Evolutionary conservation across 30 jellyfish, hydroid and myxozoan species (phyloP), one percentile per base, ranked within the genome.

Genomic region (Catostylus mosaicus): DNA sequence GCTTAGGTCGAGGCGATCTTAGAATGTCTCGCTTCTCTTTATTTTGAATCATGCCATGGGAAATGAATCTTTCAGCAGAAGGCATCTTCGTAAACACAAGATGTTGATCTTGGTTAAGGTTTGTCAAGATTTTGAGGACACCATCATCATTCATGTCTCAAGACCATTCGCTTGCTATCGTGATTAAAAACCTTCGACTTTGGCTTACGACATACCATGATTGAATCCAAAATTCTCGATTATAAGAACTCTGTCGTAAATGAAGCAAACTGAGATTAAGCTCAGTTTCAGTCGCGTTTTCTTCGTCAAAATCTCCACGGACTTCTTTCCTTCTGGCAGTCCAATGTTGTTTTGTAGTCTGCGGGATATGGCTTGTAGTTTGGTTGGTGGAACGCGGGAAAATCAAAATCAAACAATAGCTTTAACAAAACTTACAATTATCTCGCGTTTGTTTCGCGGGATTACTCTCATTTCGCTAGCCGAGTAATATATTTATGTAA

Each of bases 1-100:
- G 87, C 43, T 84, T 84, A 4, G 94, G 32, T 36, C 78, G 82
- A 27, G 94, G 94, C 9, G 94, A 61, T 47, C 70, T 29, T 9
- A 61, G 70, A 1, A 84, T 29, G 59, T 84, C 87, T 14, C 71
- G 64, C 70, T 66, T 80, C 59, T 19, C 47, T 6, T 30, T 22
- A 11, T 80, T 62, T 32, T 52, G 64, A 59, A 59, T 26, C 29
- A 77, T 19, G 57, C 34, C 38, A 31, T 60, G 43, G 1, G 90
- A 27, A 24, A 47, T 5, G n/a, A 80, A 20, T 26, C 79, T 67
- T 30, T 67, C 82, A 18, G 90, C 76, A 32, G 90, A 74, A 37
- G 90, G 90, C 90, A 80, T 80, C 30, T 78, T 63, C 30, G 26
- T 16, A 43, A 43, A 43, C 67, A 20, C 54, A 40, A 40, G 14